A percentile compares a stretch with the other conserved stretches of the same genome.
These are phyloP conservation scores for Diabrotica balteata DNA, from an alignment of 2,888 invertebrate genomes.

Conservation along the genomic window DNA sequence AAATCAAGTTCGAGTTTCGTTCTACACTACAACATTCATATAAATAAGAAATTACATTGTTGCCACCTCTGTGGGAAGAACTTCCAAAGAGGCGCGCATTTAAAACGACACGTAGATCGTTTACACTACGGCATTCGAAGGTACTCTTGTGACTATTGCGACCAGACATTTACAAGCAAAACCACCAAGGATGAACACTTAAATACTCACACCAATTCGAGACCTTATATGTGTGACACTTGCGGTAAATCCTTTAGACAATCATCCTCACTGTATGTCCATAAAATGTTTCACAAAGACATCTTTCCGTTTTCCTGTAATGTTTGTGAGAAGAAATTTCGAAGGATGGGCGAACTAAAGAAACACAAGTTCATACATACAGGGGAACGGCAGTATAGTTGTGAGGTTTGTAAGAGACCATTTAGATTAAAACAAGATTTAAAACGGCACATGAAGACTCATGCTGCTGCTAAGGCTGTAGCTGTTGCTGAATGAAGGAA, in stretches of 20 bases:
- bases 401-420: constrained; percentile 62
- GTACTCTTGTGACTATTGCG: constrained; percentile 62
- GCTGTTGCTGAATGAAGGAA: background rate
- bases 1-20: constrained; percentile 55
- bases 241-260: constrained; percentile 66
- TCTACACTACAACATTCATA: constrained; percentile 63
- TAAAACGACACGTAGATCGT: constrained; percentile 56
- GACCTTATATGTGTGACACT: constrained; percentile 64
- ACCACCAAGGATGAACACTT: constrained; percentile 63
- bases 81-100: constrained; percentile 62
- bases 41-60: constrained; percentile 58
- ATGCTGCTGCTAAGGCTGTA: constrained; percentile 37
- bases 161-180: constrained; percentile 62
- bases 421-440: constrained; percentile 62
- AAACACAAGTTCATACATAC: constrained; percentile 66
- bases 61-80: constrained; percentile 65
- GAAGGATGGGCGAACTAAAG: constrained; percentile 63
- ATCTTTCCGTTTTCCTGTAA: constrained; percentile 58
- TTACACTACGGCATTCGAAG: constrained; percentile 64
- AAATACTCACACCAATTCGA: constrained; percentile 59
- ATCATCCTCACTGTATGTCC: constrained; percentile 57
- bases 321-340: constrained; percentile 65
- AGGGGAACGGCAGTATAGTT: constrained; percentile 64
- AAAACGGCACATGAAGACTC: constrained; percentile 58
- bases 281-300: constrained; percentile 45